phyloP scores from a whole-genome alignment of 2,113 vertebrate genomes.

The Cyanoramphus novaezelandiae region DNA sequence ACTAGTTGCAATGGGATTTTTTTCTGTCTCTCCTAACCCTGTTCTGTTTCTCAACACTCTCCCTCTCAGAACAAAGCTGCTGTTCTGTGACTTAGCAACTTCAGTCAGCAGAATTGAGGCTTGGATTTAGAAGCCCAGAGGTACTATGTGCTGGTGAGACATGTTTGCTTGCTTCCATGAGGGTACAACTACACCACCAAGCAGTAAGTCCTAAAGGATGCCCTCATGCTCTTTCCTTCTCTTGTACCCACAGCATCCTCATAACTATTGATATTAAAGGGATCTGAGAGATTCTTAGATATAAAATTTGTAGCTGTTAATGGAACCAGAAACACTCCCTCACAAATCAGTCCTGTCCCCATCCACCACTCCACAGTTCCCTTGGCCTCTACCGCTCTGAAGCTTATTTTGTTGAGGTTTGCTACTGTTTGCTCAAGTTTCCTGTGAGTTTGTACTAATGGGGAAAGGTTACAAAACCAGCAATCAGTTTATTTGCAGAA shows the following conservation, averaged over 20 bases:
- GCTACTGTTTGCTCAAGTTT: background rate
- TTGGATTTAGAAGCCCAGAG: background rate
- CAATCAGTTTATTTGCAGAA: background rate
- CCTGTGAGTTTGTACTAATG: background rate
- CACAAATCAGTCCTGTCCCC: background rate
- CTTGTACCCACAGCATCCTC: background rate
- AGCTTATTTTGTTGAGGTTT: background rate
- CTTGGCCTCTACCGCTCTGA: background rate
- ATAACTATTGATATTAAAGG: background rate
- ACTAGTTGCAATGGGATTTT: background rate
- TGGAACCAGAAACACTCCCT: background rate
- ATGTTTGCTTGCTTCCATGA: background rate
- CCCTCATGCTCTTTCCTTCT: background rate
- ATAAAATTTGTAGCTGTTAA: background rate
- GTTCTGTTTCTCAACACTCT: background rate
- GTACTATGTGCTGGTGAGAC: background rate
- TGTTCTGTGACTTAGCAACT: background rate
- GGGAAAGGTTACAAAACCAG: background rate
- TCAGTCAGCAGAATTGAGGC: background rate
- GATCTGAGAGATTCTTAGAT: background rate
- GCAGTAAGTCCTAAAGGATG: background rate
- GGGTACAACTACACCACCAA: background rate
- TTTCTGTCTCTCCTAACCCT: background rate
- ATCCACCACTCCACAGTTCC: background rate
- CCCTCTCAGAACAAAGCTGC: background rate